phyloP scores from a whole-genome alignment of 2,888 invertebrate genomes.

The Lasioglossum morio region DNA sequence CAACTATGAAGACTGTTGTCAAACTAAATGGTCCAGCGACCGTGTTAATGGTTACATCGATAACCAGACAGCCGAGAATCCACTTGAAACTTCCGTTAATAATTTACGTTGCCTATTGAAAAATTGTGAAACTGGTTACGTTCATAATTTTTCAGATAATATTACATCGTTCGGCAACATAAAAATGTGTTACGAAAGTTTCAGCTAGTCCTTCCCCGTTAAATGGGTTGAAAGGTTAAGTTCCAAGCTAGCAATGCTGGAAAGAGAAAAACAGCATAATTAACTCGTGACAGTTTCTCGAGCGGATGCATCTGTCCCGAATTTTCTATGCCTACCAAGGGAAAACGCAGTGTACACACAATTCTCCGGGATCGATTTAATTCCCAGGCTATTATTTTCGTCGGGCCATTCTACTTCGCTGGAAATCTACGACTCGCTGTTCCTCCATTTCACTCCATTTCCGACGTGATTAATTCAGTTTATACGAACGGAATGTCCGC shows the following conservation, averaged over 20 bases:
- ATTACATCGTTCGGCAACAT: not conserved
- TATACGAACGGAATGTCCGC: slow-evolving; percentile 5
- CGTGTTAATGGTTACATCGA: not conserved
- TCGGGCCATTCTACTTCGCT: slow-evolving; percentile 23
- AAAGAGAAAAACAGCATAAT: not conserved
- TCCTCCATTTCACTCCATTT: slow-evolving; percentile 12
- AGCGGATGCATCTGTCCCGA: not conserved
- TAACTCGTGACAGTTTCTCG: not conserved
- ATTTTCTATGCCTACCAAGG: not conserved
- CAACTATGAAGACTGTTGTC: not conserved
- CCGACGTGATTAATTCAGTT: slow-evolving; percentile 31
- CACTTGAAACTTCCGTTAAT: not conserved
- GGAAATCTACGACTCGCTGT: not conserved
- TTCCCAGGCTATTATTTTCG: slow-evolving; percentile 20
- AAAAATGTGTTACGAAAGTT: not conserved
- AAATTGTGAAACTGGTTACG: not conserved
- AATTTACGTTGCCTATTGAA: not conserved
- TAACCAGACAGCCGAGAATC: not conserved
- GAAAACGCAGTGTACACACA: not conserved
- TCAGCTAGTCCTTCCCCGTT: not conserved
- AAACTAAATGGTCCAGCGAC: not conserved
- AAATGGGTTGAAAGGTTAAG: not conserved
- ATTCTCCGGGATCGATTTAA: slow-evolving; percentile 30
- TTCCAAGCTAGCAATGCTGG: not conserved
- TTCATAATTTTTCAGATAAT: not conserved